Evolutionary conservation across 1,140 invertebrate genomes (phyloP), one percentile per base, ranked within the genome.

Genomic region (Arion vulgaris): DNA sequence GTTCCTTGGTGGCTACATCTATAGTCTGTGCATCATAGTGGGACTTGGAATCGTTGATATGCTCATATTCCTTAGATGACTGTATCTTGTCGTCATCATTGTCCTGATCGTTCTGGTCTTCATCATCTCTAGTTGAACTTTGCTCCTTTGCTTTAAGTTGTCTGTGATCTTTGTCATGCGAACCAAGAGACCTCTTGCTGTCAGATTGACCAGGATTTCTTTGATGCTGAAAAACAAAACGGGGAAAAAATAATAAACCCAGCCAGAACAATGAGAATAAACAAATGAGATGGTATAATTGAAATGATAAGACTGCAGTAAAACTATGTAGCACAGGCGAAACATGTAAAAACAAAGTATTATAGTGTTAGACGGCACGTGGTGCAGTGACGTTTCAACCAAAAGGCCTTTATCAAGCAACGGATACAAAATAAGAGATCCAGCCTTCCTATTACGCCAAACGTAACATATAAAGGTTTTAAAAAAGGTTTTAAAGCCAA

Each of bases 31-130:
- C 89, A 86, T 94, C 93, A 76, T 90, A 85, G 15, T 92, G 85
- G 41, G 95, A 94, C 81, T 95, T 95, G 0, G 96, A 94, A 85
- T 97, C 95, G 86, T 96, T 95, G 0, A 98, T 95, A 91, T 98
- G 97, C 91, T 98, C 95, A 91, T 96, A 98, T 66, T 95, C 93
- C 72, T 97, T 95, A 1, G 95, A 84, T 66, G 86, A 83, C 1
- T 82, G 78, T 26, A n/a, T 57, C 9, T 32, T 68, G n/a, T 81
- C 66, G 23, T 79, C 73, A 32, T 87, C 82, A 38, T 71, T n/a
- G 4, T 77, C 79, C n/a, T 81, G 73, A n/a, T 41, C 53, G 5
- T 71, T 32, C 49, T 81, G 15, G 17, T 78, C 74, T 86, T 36
- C 13, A 51, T 74, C 17, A 17, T 69, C 41, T 36, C 62, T 53